Evolutionary conservation across 2,797 vertebrate species (phyloP).

Genomic region (Rhadinocentrus ornatus): DNA sequence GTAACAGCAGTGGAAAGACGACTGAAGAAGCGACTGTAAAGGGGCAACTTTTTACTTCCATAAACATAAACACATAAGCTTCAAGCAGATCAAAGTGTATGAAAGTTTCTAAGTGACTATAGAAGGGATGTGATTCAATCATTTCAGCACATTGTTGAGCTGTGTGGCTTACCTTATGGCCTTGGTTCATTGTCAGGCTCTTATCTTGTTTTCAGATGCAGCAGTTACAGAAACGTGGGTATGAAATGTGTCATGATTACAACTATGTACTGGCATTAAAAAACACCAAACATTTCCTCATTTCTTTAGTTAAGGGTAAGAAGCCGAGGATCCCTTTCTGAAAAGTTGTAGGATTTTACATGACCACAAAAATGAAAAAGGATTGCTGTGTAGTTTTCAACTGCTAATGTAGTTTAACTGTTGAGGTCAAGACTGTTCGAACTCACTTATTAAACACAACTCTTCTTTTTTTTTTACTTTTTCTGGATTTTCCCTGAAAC

Average conservation of each 20-base stretch:
- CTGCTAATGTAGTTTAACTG: no score
- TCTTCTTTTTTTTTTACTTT: background rate
- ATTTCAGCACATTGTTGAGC: background rate
- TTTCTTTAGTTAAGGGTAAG: background rate
- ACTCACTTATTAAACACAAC: background rate
- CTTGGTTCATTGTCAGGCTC: background rate
- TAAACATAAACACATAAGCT: background rate
- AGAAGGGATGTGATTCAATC: no score
- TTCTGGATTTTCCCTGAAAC: background rate
- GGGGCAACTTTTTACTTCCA: background rate
- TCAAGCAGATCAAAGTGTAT: background rate
- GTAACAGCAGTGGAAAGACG: slow-evolving; percentile 2
- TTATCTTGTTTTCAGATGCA: background rate
- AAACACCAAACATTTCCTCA: background rate
- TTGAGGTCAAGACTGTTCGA: background rate
- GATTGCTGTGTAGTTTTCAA: no score
- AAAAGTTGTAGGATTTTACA: background rate
- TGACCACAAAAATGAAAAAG: background rate
- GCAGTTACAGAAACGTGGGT: background rate
- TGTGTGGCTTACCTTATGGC: background rate
- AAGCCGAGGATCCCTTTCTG: background rate
- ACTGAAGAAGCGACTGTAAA: no score
- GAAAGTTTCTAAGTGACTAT: background rate
- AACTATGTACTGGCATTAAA: background rate
- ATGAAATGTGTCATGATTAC: background rate